Percentiles rank a stretch among this genome's conserved stretches.
phyloP scores from a whole-genome alignment of 1,140 invertebrate genomes.

The Branchinecta lindahli region DNA sequence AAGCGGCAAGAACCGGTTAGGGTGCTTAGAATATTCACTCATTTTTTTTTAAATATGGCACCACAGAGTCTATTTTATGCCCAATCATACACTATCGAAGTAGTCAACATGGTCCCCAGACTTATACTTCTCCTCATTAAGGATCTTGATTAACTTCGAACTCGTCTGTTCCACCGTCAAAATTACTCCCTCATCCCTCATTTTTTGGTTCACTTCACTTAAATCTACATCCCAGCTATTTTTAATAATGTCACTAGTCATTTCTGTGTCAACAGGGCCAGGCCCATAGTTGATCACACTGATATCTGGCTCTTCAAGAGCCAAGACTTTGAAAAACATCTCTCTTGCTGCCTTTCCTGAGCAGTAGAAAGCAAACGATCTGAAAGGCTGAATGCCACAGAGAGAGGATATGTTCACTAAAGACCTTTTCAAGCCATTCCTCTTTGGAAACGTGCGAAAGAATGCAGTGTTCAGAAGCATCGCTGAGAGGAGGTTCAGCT shows the following conservation, averaged over 20 bases:
- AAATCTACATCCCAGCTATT: constrained; percentile 42
- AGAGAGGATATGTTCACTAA: constrained; percentile 81
- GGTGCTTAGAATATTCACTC: too few relatives aligned
- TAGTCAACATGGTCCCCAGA: constrained; percentile 75
- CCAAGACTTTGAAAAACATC: constrained; percentile 74
- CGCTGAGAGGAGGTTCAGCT: constrained; percentile 62
- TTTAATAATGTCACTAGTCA: constrained; percentile 51
- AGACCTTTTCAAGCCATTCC: constrained; percentile 33
- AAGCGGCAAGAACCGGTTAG: too few relatives aligned
- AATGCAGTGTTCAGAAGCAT: constrained; percentile 60
- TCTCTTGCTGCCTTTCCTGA: constrained; percentile 77
- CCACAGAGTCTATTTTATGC: too few relatives aligned
- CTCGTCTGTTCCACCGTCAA: constrained; percentile 61
- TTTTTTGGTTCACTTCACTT: constrained; percentile 43
- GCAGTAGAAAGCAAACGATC: constrained; percentile 62
- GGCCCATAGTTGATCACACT: constrained; percentile 80
- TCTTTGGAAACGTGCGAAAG: constrained; percentile 39
- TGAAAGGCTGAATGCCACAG: constrained; percentile 54
- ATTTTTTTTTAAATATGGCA: too few relatives aligned
- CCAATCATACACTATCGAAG: constrained; percentile 42
- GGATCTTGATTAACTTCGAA: constrained; percentile 48
- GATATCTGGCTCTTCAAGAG: constrained; percentile 56
- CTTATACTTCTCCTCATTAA: constrained; percentile 53
- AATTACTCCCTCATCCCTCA: constrained; percentile 40
- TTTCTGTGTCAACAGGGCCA: constrained; percentile 79